Evolutionary conservation across 2,797 vertebrate species (phyloP), one percentile per base, ranked within the genome.

Genomic region (Chlorospingus flavigularis): DNA sequence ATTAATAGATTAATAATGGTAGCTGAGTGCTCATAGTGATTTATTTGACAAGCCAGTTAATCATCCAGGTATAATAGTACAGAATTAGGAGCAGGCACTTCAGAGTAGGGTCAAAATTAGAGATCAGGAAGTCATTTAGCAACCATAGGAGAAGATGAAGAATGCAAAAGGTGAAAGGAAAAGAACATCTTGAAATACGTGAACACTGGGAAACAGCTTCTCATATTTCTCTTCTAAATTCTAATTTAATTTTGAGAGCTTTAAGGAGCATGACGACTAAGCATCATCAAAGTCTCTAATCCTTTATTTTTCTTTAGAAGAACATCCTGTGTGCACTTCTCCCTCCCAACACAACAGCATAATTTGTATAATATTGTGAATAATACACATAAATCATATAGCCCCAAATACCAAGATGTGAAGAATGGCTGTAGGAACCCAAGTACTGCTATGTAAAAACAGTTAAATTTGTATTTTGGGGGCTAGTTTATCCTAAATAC

Each of bases 1-100:
- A 96, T 79, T 78, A 94, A 71, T 45, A 93, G 39, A 87, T 75
- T 87, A 95, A 90, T 88, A 94, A 89, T 66, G 54, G n/a, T 81
- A 84, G 61, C 50, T 80, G 79, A 72, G 30, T 66, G 51, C 57
- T 63, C 31, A 81, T 3, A 85, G 60, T 68, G 51, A 92, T 74
- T 74, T 78, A 74, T 91, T 78, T 76, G 63, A 77, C 48, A 90
- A 65, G 42, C 37, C 40, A 63, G 37, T 88, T 92, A 71, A 90
- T 94, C 68, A 92, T 37, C 26, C 28, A 65, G 51, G 40, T 40
- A 47, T 61, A 67, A 83, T 80, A 90, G 50, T 23, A 57, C 19
- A 67, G 47, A 33, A 82, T 78, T 88, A 87, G 66, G 65, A 82
- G 43, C 53, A 55, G 9, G 7, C 45, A 43, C 25, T 60, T 91